Evolutionary conservation across 2,113 vertebrate species (phyloP), one percentile per base, ranked within the genome.

Genomic region (Siniperca chuatsi): DNA sequence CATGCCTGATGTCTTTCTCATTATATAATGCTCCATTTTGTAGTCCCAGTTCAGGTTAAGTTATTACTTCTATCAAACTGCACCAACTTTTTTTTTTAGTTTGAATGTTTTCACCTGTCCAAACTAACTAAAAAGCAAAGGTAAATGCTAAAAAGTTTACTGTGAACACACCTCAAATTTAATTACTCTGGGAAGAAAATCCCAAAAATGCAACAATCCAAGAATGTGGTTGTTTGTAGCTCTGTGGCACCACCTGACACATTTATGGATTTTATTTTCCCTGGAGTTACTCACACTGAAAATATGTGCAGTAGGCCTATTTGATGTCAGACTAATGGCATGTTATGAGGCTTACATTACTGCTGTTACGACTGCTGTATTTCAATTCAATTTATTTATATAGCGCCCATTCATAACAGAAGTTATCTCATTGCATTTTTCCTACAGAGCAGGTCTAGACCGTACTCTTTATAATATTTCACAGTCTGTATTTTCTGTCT

Each of bases 191-290:
- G 44, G 69, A 75, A 55, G 52, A 88, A 86, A 88, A 83, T 83
- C 48, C 80, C n/a, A 57, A 75, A 86, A 83, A 88, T 81, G 37
- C 62, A 48, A 18, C 55, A 46, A 6, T 74, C 78, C 71, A 69
- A 58, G 78, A 92, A 79, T 91, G 79, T 40, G 54, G 75, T 78
- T 8, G 37, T 82, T 83, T 78, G 75, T 67, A 60, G 70, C 74
- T 82, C 73, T 69, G 50, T 61, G 42, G 78, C 81, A 71, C 64
- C 87, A 84, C 76, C 76, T 85, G 83, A 83, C 87, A 92, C 75
- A 69, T 92, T 87, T 83, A 81, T 87, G 77, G 77, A 78, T 84
- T 85, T 81, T 48, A 71, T 86, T 89, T 83, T 80, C 84, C 78
- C 80, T 18, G 12, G 68, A 78, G 55, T 90, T 84, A 79, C 81